Conservation (phyloP, 23 tunicate species). For the Phallusia fumigata region DNA sequence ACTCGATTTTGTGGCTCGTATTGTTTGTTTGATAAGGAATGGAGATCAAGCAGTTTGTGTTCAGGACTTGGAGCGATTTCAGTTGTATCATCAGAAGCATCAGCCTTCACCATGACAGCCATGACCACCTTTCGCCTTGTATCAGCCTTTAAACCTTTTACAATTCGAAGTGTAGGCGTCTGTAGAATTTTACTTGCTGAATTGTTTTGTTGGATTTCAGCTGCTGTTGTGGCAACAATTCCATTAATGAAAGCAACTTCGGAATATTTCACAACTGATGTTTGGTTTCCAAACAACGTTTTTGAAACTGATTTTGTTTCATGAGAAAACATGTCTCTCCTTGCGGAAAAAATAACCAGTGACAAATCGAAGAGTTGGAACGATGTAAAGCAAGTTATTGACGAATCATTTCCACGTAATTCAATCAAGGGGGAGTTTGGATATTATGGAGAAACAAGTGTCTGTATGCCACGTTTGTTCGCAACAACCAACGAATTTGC, state of each 20-base stretch:
- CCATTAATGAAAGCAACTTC: background rate
- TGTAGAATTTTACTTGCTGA: background rate
- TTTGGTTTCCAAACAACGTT: slow-evolving; percentile 17
- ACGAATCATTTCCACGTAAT: background rate
- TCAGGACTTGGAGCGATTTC: background rate
- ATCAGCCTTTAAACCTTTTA: background rate
- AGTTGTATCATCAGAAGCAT: background rate
- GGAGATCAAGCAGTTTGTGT: slow-evolving; percentile 10
- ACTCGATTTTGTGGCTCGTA: background rate
- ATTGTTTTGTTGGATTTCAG: background rate
- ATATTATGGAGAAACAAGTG: slow-evolving; percentile 17
- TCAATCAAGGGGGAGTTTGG: slow-evolving; percentile 8
- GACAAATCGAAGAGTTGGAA: background rate
- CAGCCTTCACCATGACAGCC: background rate
- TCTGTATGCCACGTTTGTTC: slow-evolving; percentile 20
- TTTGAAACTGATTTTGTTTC: background rate
- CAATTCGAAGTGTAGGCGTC: background rate
- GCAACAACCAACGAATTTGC: background rate
- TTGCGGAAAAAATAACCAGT: background rate
- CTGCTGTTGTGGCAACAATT: background rate
- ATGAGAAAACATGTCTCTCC: too few species aligned
- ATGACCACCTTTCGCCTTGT: background rate
- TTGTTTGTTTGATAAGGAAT: background rate
- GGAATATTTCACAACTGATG: background rate
- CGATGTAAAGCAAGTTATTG: background rate